A percentile compares a stretch with the other conserved stretches of the same genome.
These are phyloP conservation scores for Neodiprion fabricii DNA, from an alignment of 1,140 invertebrate genomes.

Conservation along the genomic window DNA sequence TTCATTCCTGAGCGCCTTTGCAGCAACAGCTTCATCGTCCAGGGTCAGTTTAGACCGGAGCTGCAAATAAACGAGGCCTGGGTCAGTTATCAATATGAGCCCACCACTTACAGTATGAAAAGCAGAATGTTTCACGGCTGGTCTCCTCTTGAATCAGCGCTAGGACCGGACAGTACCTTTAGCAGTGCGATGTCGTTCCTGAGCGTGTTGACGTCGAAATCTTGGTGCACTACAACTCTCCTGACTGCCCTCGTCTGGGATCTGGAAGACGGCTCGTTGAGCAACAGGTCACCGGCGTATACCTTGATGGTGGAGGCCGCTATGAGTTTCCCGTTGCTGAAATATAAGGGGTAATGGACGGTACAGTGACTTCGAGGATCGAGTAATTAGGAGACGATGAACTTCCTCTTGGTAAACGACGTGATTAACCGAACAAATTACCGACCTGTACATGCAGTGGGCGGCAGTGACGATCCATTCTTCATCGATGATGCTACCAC, in stretches of 20 bases:
- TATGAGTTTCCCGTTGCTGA: not conserved
- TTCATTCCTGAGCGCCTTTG: not conserved
- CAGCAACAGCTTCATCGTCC: not conserved
- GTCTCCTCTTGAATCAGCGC: no score
- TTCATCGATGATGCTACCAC: slow-evolving; percentile 57
- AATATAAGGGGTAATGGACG: not conserved
- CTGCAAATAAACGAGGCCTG: not conserved
- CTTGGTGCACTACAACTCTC: not conserved
- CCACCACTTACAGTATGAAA: no score
- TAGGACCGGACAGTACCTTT: not conserved
- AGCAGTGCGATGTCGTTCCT: not conserved
- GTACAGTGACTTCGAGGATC: no score
- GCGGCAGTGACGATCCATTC: slow-evolving; percentile 61
- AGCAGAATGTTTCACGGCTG: no score
- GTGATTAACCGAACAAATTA: not conserved
- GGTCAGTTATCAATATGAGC: no score
- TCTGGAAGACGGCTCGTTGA: not conserved
- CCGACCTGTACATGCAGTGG: slow-evolving; percentile 33
- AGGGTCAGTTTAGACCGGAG: not conserved
- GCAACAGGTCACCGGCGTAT: not conserved
- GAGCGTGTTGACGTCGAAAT: not conserved
- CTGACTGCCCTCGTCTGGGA: not conserved
- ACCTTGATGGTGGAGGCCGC: not conserved
- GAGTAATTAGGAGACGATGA: no score
- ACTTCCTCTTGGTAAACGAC: no score